phyloP scores from a whole-genome alignment of 2,888 invertebrate genomes.

The Eilema sororculum region DNA sequence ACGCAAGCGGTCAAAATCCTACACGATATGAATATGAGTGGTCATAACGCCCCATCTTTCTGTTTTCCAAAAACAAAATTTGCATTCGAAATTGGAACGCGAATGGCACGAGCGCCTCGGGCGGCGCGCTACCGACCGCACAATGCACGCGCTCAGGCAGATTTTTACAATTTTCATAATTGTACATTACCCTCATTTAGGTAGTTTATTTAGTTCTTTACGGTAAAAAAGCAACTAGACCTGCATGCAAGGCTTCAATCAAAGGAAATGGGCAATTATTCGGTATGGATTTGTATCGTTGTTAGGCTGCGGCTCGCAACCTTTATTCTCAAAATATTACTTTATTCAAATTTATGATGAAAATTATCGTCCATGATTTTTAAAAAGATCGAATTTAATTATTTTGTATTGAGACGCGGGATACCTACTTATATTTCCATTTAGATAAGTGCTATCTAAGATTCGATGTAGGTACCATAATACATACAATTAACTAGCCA shows the following conservation, averaged over 20 bases:
- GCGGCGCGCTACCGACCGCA: constrained; percentile 77
- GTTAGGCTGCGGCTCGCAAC: constrained; percentile 27
- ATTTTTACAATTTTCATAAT: constrained; percentile 65
- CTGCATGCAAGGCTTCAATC: constrained; percentile 51
- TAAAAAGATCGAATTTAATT: constrained; percentile 7
- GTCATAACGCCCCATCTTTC: constrained; percentile 52
- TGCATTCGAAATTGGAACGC: constrained; percentile 83
- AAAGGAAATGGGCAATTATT: constrained; percentile 63
- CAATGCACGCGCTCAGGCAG: constrained; percentile 60
- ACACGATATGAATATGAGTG: constrained; percentile 61
- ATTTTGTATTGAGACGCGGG: not conserved
- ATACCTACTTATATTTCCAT: not conserved
- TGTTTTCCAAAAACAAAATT: constrained; percentile 74
- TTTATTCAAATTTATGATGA: constrained; percentile 27
- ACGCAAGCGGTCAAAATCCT: constrained; percentile 74
- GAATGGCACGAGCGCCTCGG: constrained; percentile 81
- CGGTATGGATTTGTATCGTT: constrained; percentile 35
- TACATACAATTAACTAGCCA: not conserved
- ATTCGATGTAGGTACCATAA: not conserved
- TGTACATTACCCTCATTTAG: constrained; percentile 60
- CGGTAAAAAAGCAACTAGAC: constrained; percentile 48
- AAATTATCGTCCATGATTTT: constrained; percentile 18
- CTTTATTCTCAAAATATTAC: constrained; percentile 11
- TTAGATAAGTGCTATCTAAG: not conserved
- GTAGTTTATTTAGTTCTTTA: constrained; percentile 51